Evolutionary conservation across 2,797 vertebrate species (phyloP).

Genomic region (Ataeniobius toweri): DNA sequence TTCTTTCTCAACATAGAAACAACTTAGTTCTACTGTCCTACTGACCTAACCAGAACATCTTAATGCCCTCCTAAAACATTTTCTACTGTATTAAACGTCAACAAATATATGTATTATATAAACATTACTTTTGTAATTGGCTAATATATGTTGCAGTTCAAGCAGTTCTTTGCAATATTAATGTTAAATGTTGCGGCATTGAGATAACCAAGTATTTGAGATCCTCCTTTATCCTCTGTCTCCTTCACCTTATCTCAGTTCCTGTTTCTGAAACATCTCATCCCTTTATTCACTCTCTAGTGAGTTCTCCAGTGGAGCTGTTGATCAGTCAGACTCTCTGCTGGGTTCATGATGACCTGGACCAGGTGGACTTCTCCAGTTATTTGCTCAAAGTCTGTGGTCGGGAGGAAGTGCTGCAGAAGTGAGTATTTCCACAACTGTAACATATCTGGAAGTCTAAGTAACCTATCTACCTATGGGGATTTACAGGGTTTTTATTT

Average conservation of each 20-base stretch:
- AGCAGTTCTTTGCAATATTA: background rate
- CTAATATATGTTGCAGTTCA: background rate
- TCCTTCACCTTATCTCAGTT: background rate
- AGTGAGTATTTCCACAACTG: slow-evolving; percentile 82
- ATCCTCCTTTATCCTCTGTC: background rate
- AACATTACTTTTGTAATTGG: too few relatives aligned
- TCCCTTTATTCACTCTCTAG: slow-evolving; percentile 71
- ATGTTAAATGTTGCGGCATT: background rate
- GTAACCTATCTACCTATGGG: slow-evolving; percentile 1
- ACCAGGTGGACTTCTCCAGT: slow-evolving; percentile 92
- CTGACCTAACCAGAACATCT: background rate
- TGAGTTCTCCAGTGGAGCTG: slow-evolving; percentile 95
- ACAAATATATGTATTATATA: background rate
- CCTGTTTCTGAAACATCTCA: background rate
- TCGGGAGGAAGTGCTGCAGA: slow-evolving; percentile 94
- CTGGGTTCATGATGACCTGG: slow-evolving; percentile 97
- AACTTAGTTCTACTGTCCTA: background rate
- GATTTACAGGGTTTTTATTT: slow-evolving; percentile 5
- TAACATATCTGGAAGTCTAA: background rate
- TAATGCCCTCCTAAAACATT: background rate
- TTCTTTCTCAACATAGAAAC: too few relatives aligned
- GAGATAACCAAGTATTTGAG: background rate
- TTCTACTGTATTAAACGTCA: background rate
- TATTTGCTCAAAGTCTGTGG: slow-evolving; percentile 97
- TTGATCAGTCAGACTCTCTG: slow-evolving; percentile 98